Evolutionary conservation across 2,797 vertebrate species (phyloP).

Genomic region (Anisognathus igniventris): DNA sequence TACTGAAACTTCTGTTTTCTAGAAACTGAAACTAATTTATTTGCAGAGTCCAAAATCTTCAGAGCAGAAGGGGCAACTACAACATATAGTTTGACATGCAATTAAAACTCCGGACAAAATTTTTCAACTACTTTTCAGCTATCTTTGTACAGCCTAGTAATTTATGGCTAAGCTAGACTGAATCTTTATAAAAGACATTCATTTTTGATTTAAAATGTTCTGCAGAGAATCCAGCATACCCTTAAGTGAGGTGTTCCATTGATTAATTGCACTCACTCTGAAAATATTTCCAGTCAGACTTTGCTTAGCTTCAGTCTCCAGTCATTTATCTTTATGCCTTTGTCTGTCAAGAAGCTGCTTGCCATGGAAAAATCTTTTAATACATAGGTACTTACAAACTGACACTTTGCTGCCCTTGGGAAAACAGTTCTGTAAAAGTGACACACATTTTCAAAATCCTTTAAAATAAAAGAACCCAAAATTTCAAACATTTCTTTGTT

Average conservation of each 20-base stretch:
- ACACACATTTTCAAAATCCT: background rate
- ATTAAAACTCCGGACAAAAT: background rate
- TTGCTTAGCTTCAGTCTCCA: constrained; percentile 17
- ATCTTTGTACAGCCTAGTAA: background rate
- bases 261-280: constrained; percentile 39
- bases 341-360: constrained; percentile 29
- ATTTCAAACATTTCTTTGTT: background rate
- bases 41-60: background rate
- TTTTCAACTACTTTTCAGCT: background rate
- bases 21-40: background rate
- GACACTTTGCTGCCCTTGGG: background rate
- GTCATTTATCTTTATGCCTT: constrained; percentile 30
- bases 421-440: background rate
- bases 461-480: background rate
- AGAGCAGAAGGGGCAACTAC: background rate
- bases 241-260: constrained; percentile 38
- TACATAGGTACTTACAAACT: background rate
- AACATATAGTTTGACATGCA: background rate
- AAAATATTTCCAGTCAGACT: constrained; percentile 47
- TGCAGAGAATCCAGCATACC: background rate
- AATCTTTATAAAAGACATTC: background rate
- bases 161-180: constrained; percentile 12
- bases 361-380: constrained; percentile 21
- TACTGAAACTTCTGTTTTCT: background rate
- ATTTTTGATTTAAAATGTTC: constrained; percentile 41